A percentile compares a stretch with the other conserved stretches of the same genome.
Evolutionary conservation across 2,888 invertebrate species (phyloP).

Genomic region (Andrena fulva): DNA sequence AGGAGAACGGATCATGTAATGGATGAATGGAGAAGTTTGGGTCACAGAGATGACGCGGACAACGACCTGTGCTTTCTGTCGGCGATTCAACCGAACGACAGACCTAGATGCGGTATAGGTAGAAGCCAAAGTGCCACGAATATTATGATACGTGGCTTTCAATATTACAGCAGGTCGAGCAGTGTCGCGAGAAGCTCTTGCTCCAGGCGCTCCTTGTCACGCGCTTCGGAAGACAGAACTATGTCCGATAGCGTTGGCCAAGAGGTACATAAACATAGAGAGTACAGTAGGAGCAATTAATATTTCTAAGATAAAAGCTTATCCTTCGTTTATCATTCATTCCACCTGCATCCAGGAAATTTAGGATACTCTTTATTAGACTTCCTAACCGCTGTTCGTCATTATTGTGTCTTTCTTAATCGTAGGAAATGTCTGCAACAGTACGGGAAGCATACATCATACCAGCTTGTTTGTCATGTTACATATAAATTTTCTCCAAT

Average conservation of each 20-base stretch:
- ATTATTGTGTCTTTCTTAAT: not conserved
- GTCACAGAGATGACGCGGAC: constrained; percentile 87
- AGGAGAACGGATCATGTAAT: constrained; percentile 94
- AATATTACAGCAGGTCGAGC: constrained; percentile 86
- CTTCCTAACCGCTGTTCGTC: not conserved
- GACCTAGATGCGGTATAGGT: constrained; percentile 61
- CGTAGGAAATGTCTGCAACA: no score
- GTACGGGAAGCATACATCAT: not conserved
- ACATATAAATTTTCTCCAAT: no score
- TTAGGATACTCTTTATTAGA: not conserved
- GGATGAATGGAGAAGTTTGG: constrained; percentile 93
- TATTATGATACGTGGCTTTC: constrained; percentile 93
- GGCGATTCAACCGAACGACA: constrained; percentile 55
- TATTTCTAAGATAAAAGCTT: not conserved
- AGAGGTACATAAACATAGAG: constrained; percentile 51
- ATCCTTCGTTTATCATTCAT: not conserved
- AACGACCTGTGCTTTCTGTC: constrained; percentile 72
- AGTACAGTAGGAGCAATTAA: not conserved
- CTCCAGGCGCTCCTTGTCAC: constrained; percentile 72
- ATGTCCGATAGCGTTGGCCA: constrained; percentile 74
- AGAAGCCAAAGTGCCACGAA: constrained; percentile 91
- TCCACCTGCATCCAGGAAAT: not conserved
- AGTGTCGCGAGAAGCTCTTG: constrained; percentile 79
- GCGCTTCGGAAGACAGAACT: constrained; percentile 78
- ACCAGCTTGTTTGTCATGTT: not conserved